Conservation (phyloP, 2,888 invertebrate species). For the Hirtodrosophila duncani region DNA sequence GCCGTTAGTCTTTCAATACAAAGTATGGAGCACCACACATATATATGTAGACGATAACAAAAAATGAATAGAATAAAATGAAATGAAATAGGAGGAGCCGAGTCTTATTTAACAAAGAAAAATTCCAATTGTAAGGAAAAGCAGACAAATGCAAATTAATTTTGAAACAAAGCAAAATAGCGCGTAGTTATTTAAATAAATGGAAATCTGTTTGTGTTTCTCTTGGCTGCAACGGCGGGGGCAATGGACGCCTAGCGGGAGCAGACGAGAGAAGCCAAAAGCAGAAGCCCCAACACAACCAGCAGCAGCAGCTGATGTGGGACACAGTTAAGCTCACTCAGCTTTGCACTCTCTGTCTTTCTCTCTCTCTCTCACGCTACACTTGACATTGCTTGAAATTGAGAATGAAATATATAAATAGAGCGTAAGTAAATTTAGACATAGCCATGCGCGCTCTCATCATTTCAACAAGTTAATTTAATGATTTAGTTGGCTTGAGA, state of each 20-base stretch:
- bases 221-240: slow-evolving; percentile 31
- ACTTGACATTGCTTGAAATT: slow-evolving; percentile 48
- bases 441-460: slow-evolving; percentile 12
- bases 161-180: slow-evolving; percentile 26
- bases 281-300: no score
- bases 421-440: slow-evolving; percentile 1
- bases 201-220: no score
- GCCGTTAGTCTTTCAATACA: no score
- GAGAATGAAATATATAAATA: not conserved
- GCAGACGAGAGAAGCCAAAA: no score
- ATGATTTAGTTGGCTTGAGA: no score
- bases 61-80: no score
- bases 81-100: no score
- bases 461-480: slow-evolving; percentile 55
- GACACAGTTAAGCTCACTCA: slow-evolving; percentile 9
- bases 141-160: slow-evolving; percentile 37
- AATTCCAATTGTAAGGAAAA: slow-evolving; percentile 20
- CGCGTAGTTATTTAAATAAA: slow-evolving; percentile 18
- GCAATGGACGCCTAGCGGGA: slow-evolving; percentile 64
- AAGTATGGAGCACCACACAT: no score
- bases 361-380: slow-evolving; percentile 8
- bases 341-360: slow-evolving; percentile 4
- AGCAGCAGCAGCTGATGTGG: slow-evolving; percentile 50
- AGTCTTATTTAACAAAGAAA: slow-evolving; percentile 46
- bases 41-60: no score